Conservation (phyloP, 53 echinoderm and acorn worm species). For the Apostichopus leukothele region DNA sequence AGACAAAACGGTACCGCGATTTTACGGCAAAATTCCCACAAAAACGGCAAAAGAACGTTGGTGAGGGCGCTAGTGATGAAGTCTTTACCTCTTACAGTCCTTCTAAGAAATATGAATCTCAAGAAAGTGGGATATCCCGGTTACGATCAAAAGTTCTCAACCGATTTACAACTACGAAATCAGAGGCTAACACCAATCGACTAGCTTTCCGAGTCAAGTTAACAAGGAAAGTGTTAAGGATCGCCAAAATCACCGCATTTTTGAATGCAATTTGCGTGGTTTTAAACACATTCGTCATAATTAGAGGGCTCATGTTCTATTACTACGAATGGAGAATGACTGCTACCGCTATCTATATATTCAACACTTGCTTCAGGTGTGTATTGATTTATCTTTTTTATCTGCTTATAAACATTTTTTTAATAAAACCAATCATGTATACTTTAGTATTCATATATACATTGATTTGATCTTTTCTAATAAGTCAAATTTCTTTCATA, state of each 20-base stretch:
- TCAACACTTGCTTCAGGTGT: slow-evolving; percentile 33
- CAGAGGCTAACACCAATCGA: not conserved
- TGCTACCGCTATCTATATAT: not conserved
- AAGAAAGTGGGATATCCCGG: not conserved
- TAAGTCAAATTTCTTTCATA: too few species aligned
- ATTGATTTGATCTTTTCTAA: too few species aligned
- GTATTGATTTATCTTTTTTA: too few species aligned
- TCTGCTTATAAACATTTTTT: too few species aligned
- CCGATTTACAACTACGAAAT: not conserved
- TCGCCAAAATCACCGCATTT: slow-evolving; percentile 24
- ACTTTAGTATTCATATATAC: too few species aligned
- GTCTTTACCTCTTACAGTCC: not conserved
- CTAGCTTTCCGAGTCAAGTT: slow-evolving; percentile 21
- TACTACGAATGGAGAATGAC: not conserved
- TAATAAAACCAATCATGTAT: too few species aligned
- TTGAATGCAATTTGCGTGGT: not conserved
- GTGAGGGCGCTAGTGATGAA: too few species aligned
- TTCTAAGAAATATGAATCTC: not conserved
- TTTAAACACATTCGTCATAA: not conserved
- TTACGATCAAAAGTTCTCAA: not conserved
- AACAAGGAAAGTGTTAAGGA: slow-evolving; percentile 37
- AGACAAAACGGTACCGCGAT: too few species aligned
- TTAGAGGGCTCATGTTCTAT: not conserved
- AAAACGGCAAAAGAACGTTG: too few species aligned
- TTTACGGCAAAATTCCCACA: too few species aligned